Evolutionary conservation across 2,113 vertebrate genomes (phyloP), one percentile per base, ranked within the genome.

Genomic region (Paramisgurnus dabryanus): DNA sequence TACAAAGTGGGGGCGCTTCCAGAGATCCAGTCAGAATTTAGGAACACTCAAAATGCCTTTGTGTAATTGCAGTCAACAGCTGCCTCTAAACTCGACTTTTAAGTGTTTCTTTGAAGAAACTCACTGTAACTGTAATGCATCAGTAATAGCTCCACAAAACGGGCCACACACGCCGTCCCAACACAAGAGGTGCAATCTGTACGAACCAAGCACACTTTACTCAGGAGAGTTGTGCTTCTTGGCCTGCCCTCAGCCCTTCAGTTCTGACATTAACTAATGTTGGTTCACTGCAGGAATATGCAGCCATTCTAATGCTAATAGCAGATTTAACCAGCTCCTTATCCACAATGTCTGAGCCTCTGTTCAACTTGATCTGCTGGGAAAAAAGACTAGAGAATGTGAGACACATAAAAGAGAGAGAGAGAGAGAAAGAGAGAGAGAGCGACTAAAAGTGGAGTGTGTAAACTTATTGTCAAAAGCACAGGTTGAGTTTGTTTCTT

Each of bases 251-350:
- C 82, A 85, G 86, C 80, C 84, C 80, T 82, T 85, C 82, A 83
- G 79, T 87, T 88, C 85, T 88, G 85, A 88, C 82, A 87, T 86
- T 82, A 90, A 90, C 87, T 90, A 91, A 92, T 92, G 90, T 92
- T 93, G 91, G 90, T 87, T 90, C 89, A 91, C 80, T 82, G 87
- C 86, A 85, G 86, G 87, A 91, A 90, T 89, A 90, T 90, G 85
- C 66, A 81, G 80, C 85, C 82, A 90, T 93, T 92, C 86, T 92
- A 85, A 93, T 93, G 92, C 90, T 89, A 92, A 92, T 93, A 43
- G 67, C 0, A 82, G 87, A 88, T 90, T 91, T 87, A 89, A 88
- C 87, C 90, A 88, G 84, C 91, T 90, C 87, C 89, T 91, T 91
- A 91, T 89, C 88, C 86, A 84, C 86, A 85, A 70, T 86, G 85